Conservation (phyloP, 2,113 vertebrate genomes). For the Ammospiza nelsoni region DNA sequence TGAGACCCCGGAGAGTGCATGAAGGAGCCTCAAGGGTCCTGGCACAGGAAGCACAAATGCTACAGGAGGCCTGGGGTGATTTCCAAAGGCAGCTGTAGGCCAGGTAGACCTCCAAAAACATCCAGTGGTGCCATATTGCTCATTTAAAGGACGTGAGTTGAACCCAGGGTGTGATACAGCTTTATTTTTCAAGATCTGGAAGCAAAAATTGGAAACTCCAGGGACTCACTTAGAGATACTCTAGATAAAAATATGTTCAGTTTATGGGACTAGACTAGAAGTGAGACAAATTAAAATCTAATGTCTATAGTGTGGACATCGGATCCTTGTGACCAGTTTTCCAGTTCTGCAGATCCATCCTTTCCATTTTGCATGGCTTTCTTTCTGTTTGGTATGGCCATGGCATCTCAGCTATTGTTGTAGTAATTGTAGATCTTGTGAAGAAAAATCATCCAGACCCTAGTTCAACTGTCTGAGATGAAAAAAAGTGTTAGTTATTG, state of each 20-base stretch:
- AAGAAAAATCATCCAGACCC: not conserved
- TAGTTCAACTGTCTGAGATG: not conserved
- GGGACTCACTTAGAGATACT: not conserved
- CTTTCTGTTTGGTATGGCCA: not conserved
- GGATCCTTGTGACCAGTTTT: not conserved
- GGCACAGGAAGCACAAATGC: not conserved
- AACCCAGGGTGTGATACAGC: not conserved
- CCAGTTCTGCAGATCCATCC: not conserved
- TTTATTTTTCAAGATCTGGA: not conserved
- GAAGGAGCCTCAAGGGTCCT: not conserved
- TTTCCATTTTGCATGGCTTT: not conserved
- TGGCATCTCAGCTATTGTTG: not conserved
- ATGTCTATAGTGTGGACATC: not conserved
- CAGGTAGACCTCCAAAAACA: not conserved
- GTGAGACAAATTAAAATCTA: not conserved
- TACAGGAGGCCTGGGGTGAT: not conserved
- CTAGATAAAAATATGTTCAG: not conserved
- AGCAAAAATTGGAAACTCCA: not conserved
- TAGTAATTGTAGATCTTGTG: not conserved
- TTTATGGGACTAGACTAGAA: not conserved
- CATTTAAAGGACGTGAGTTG: not conserved
- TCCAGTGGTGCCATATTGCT: not conserved
- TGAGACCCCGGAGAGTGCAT: not conserved
- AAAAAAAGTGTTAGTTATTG: not conserved
- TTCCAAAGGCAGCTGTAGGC: not conserved